These are phyloP conservation scores for Sesamia inferens DNA, from an alignment of 2,888 invertebrate genomes.

Conservation along the genomic window DNA sequence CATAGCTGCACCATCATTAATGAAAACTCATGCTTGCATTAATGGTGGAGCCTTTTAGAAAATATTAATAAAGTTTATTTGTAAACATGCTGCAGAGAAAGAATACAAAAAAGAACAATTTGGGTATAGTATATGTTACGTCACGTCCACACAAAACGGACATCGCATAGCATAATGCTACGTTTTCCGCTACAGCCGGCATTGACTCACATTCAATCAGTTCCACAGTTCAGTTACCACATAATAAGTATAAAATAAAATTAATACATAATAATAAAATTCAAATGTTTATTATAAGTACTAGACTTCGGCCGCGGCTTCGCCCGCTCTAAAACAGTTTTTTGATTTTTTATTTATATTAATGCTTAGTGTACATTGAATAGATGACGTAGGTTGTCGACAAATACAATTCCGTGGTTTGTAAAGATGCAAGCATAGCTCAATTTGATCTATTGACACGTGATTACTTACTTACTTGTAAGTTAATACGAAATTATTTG, in stretches of 20 bases:
- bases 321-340: too few species aligned
- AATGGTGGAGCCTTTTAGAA: not conserved
- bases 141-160: not conserved
- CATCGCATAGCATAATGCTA: not conserved
- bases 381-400: too few species aligned
- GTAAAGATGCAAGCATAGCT: too few species aligned
- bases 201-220: not conserved
- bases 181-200: not conserved
- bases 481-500: too few species aligned
- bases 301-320: too few species aligned
- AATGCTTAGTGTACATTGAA: too few species aligned
- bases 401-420: too few species aligned
- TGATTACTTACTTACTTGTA: too few species aligned
- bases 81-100: not conserved
- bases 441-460: too few species aligned
- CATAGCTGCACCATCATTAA: not conserved
- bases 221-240: not conserved
- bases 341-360: too few species aligned
- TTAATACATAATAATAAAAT: not conserved
- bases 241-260: not conserved
- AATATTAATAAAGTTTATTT: not conserved
- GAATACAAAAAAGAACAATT: not conserved
- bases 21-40: slow-evolving; percentile 2
- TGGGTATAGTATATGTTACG: not conserved
- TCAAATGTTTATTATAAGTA: not conserved